Evolutionary conservation across 2,113 vertebrate genomes (phyloP).

Genomic region (Macrotus californicus): DNA sequence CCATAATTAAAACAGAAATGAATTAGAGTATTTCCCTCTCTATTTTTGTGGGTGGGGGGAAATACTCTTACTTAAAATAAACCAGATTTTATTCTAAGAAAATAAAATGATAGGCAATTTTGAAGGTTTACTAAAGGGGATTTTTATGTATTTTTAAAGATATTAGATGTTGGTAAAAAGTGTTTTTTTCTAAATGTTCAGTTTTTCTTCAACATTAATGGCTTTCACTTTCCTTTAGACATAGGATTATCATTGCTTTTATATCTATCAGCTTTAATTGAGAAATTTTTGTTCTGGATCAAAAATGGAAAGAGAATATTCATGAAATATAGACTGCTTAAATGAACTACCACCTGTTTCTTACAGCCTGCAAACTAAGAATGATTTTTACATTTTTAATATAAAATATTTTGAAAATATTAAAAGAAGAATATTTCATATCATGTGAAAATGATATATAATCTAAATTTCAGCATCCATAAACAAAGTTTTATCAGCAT

Average conservation of each 20-base stretch:
- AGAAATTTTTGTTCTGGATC: background rate
- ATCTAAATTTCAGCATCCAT: background rate
- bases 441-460: background rate
- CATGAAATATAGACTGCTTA: background rate
- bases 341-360: background rate
- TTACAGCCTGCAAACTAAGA: background rate
- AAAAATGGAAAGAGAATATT: background rate
- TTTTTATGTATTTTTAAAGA: background rate
- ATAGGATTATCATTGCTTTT: background rate
- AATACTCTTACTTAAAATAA: background rate
- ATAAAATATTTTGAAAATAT: background rate
- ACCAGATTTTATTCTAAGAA: background rate
- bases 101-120: background rate
- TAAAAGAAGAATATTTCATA: background rate
- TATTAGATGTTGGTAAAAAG: background rate
- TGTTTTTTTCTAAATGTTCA: background rate
- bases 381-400: background rate
- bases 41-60: background rate
- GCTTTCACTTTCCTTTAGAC: background rate
- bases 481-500: background rate
- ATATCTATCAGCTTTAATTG: background rate
- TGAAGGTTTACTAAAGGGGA: background rate
- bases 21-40: background rate
- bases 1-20: background rate
- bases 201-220: background rate